Evolutionary conservation across 2,797 vertebrate species (phyloP).

Genomic region (Rhinophrynus dorsalis): DNA sequence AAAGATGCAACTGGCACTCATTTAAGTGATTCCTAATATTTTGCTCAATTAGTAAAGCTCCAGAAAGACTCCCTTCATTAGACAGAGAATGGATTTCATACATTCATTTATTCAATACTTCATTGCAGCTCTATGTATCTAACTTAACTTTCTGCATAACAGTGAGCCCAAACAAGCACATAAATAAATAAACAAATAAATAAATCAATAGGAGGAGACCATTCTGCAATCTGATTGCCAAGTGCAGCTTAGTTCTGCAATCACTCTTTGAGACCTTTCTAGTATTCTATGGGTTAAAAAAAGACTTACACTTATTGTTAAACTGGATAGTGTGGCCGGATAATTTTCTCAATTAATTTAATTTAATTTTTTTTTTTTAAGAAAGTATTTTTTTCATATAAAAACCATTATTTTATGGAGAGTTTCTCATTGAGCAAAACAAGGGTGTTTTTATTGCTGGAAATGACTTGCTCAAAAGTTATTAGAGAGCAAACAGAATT

Average conservation of each 20-base stretch:
- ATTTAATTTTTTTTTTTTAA: too few species aligned
- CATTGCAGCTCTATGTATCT: constrained; percentile 9
- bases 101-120: constrained; percentile 24
- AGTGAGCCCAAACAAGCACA: not conserved
- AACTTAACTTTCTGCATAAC: constrained; percentile 9
- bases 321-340: not conserved
- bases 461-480: too few species aligned
- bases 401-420: too few species aligned
- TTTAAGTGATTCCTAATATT: constrained; percentile 31
- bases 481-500: too few species aligned
- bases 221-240: constrained; percentile 17
- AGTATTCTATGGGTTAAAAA: too few species aligned
- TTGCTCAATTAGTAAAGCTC: constrained; percentile 6
- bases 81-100: constrained; percentile 14
- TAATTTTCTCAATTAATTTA: not conserved
- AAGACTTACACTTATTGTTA: constrained; percentile 16
- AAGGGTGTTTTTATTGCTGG: too few species aligned
- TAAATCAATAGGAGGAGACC: constrained; percentile 3
- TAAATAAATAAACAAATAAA: too few species aligned
- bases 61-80: not conserved
- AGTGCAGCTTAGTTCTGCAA: constrained; percentile 17
- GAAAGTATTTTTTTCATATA: too few species aligned
- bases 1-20: not conserved
- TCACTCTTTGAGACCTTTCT: constrained; percentile 9
- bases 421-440: too few species aligned